phyloP scores from a whole-genome alignment of 1,140 invertebrate genomes.

The Brachionus calyciflorus region DNA sequence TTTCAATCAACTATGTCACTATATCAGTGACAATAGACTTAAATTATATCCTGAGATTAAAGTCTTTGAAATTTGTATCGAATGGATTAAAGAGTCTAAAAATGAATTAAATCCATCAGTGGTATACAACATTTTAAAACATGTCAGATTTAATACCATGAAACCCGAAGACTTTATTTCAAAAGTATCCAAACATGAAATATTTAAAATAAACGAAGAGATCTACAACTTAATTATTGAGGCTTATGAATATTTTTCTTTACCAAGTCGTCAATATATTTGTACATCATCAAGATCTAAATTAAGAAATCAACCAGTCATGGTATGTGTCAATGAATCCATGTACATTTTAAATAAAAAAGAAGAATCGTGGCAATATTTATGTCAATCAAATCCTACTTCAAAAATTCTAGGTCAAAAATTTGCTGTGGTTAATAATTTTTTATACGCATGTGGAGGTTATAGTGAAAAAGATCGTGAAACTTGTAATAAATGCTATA shows the following conservation, averaged over 20 bases:
- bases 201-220: not conserved
- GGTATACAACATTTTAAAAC: constrained; percentile 6
- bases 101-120: not conserved
- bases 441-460: constrained; percentile 60
- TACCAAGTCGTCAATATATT: constrained; percentile 14
- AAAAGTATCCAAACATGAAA: not conserved
- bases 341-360: constrained; percentile 41
- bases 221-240: not conserved
- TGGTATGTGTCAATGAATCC: constrained; percentile 45
- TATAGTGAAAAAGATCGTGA: constrained; percentile 58
- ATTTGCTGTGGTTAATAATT: constrained; percentile 57
- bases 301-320: constrained; percentile 22
- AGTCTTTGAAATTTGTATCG: constrained; percentile 23
- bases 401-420: constrained; percentile 39
- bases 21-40: not conserved
- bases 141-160: constrained; percentile 42
- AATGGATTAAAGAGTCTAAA: not conserved
- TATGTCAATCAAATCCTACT: constrained; percentile 29
- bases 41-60: constrained; percentile 25
- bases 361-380: constrained; percentile 45
- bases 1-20: constrained; percentile 18
- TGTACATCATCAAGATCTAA: not conserved
- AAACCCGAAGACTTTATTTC: constrained; percentile 32
- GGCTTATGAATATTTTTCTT: constrained; percentile 32
- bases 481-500: constrained; percentile 57